A percentile compares a stretch with the other conserved stretches of the same genome.
Conservation (phyloP, 2,888 invertebrate species). For the Axea sp. region DNA sequence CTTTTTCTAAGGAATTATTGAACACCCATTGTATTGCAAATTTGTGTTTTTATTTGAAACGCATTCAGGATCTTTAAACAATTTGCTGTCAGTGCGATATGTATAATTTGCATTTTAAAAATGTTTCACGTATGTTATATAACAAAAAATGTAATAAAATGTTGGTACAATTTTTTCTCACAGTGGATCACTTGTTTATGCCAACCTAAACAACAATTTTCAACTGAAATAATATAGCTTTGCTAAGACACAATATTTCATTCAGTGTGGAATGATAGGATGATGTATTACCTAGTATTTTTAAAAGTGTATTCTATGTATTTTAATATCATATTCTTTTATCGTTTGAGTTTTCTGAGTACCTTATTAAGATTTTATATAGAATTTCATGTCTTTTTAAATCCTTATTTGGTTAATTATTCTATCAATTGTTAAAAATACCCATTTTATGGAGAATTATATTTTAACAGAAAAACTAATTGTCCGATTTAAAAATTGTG, state of each 20-base stretch:
- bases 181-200: conserved; percentile 26
- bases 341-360: conserved; percentile 33
- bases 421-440: no score
- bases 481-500: no score
- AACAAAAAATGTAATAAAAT: conserved; percentile 12
- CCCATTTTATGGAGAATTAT: no score
- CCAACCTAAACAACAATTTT: conserved; percentile 32
- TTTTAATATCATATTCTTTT: conserved; percentile 45
- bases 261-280: conserved; percentile 40
- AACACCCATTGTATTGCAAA: no score
- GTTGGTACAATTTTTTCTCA: conserved; percentile 19
- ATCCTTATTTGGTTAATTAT: neutral
- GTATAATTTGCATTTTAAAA: no score
- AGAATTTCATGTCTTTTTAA: conserved; percentile 2
- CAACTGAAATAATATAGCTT: conserved; percentile 38
- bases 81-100: no score
- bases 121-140: no score
- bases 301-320: conserved; percentile 43
- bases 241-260: conserved; percentile 44
- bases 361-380: conserved; percentile 5
- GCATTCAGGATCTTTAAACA: no score
- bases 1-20: no score
- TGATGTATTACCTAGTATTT: conserved; percentile 40
- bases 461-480: no score
- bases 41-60: no score